A percentile compares a stretch with the other conserved stretches of the same genome.
These are phyloP conservation scores for Danionella dracula DNA, from an alignment of 2,797 vertebrate species.

Conservation along the genomic window DNA sequence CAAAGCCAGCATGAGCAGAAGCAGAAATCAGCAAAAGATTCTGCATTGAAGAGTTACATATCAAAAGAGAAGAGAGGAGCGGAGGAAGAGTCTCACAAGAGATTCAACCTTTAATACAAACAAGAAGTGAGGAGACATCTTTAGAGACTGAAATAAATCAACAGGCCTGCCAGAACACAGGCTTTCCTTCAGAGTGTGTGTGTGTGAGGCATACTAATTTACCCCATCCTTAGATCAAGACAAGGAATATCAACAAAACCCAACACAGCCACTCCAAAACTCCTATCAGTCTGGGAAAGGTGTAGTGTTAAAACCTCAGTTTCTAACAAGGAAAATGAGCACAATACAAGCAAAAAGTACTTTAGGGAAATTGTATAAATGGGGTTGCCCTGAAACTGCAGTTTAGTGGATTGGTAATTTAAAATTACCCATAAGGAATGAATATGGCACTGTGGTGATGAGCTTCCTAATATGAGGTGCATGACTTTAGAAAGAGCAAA, in stretches of 20 bases:
- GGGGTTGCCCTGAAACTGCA: too few species aligned
- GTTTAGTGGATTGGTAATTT: too few species aligned
- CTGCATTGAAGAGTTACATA: conserved; percentile 29
- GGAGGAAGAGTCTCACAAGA: conserved; percentile 29
- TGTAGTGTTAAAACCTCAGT: background rate
- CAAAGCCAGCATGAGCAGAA: conserved; percentile 10
- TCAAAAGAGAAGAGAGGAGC: conserved; percentile 19
- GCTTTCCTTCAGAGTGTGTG: conserved; percentile 26
- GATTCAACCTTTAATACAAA: conserved; percentile 43
- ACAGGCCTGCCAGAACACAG: conserved; percentile 39
- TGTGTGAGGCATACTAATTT: conserved; percentile 45
- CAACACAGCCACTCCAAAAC: conserved; percentile 33
- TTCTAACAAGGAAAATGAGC: background rate
- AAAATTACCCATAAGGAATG: too few species aligned
- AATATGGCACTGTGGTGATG: too few species aligned
- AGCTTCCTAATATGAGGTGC: too few species aligned
- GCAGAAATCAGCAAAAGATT: conserved; percentile 14
- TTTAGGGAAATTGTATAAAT: too few species aligned
- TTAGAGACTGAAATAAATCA: conserved; percentile 42
- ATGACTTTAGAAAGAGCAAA: too few species aligned
- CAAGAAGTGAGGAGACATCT: conserved; percentile 35
- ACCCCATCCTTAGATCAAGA: conserved; percentile 28
- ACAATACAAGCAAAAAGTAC: too few species aligned
- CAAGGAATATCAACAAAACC: conserved; percentile 28
- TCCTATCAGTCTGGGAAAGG: background rate